Base-by-base conservation (phyloP, 2,113 vertebrate genomes). In the Erinaceus europaeus region DNA sequence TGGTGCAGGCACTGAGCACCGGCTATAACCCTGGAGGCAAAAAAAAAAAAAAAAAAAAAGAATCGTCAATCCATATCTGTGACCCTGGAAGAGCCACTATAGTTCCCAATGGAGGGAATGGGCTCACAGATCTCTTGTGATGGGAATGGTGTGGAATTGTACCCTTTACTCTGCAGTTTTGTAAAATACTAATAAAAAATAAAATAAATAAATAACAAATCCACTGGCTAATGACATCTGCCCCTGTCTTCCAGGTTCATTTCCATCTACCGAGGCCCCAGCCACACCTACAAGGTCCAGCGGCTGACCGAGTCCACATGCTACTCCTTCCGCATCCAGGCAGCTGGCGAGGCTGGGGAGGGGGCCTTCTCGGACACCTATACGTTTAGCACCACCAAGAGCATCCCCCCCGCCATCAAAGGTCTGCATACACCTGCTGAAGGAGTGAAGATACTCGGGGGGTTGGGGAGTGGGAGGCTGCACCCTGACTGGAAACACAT, bases 221-320 rank as follows among this genome's bases (percentile, higher is more conserved):
- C 20, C 48, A 4, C 6, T 61, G 29, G 25, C 81, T 92, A 67
- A 95, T 81, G 52, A 40, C 38, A 48, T 86, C 38, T 84, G 17
- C 65, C 77, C 53, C 69, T 7, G n/a, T 80, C 50, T 86, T 81
- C 48, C 96, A 99, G 99, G 97, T 99, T 99, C 93, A 97, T 98
- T 94, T 98, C 98, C 0, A 98, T 99, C 96, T 99, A 99, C 84
- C 97, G 98, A 76, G 99, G 99, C 62, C 98, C 99, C 83, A 99
- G 99, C 95, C 99, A 99, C 95, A 99, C 99, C 3, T 99, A 99
- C 95, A 99, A 99, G 96, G 97, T 99, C 68, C 99, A 99, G 95
- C 97, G 99, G 68, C 96, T 99, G 96, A 98, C 93, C 0, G 99
- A 99, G 93, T 98, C 98, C 91, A 99, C 98, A 5, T 98, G 97